Evolutionary conservation across 1,140 invertebrate genomes (phyloP).

Genomic region (Diorhabda carinulata): DNA sequence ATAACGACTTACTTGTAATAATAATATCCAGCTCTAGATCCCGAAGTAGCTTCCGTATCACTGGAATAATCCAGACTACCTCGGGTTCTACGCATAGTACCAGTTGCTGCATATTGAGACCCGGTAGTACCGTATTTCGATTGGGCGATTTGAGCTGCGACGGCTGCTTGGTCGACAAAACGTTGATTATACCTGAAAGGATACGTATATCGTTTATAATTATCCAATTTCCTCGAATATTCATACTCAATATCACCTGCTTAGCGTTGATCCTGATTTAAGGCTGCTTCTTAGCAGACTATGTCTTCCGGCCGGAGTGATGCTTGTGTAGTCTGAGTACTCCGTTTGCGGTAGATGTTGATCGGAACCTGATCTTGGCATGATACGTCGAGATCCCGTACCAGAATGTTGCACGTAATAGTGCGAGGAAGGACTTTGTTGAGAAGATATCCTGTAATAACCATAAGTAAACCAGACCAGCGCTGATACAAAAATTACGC

Average conservation of each 20-base stretch:
- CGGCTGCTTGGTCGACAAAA: conserved; percentile 54
- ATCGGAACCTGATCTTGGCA: conserved; percentile 79
- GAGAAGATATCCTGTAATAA: conserved; percentile 45
- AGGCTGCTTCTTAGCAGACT: conserved; percentile 71
- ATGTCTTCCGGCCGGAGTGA: conserved; percentile 64
- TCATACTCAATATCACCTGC: conserved; percentile 31
- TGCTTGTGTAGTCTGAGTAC: conserved; percentile 66
- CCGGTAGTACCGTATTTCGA: conserved; percentile 41
- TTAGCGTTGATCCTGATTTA: conserved; percentile 59
- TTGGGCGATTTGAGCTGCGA: conserved; percentile 48
- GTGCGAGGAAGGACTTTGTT: conserved; percentile 50
- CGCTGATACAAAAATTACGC: too few relatives aligned
- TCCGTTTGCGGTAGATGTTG: conserved; percentile 79
- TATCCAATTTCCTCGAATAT: too few relatives aligned
- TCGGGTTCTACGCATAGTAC: conserved; percentile 61
- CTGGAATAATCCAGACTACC: conserved; percentile 84
- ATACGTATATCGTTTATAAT: neutral
- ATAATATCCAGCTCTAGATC: conserved; percentile 72
- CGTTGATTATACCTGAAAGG: conserved; percentile 52
- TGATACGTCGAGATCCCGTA: conserved; percentile 53
- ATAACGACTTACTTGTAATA: conserved; percentile 58
- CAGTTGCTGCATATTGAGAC: conserved; percentile 41
- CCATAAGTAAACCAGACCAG: neutral
- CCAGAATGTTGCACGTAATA: conserved; percentile 54
- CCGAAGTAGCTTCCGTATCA: conserved; percentile 86